Base-by-base conservation (phyloP, 2,888 invertebrate species). In the Cepaea hortensis region DNA sequence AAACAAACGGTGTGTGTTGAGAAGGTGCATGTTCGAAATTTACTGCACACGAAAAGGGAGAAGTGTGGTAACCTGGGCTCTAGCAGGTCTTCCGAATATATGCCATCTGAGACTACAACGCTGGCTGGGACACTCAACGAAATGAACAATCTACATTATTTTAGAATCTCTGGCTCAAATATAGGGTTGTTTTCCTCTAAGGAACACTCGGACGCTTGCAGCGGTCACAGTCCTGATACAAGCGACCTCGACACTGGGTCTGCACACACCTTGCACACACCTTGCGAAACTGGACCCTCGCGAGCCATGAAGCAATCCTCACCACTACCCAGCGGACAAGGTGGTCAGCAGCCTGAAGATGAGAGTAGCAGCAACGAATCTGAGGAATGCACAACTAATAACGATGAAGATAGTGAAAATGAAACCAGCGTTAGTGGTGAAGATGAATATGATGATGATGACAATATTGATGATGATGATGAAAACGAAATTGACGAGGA, bases 1-100 rank as follows among this genome's bases (percentile, higher is more conserved):
- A 76, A 75, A 46, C 86, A 86, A 23, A 86, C 81, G 18, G 86
- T 86, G 1, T 81, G 81, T 23, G 86, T 86, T 15, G 86, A 86
- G 20, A 86, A 82, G 61, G 70, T 86, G 4, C 86, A 86, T 70
- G 68, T 86, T n/a, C 18, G 62, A 46, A 86, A 86, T 20, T 46
- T 86, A 18, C 70, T 86, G 35, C 76, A 86, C 50, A 86, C 86
- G 11, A 86, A 70, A 46, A 46, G 86, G n/a, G 82, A 82, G 70
- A 76, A 81, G 20, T 86, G 85, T 48, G 85, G 85, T 0, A 81
- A 86, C 18, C 23, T 86, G 65, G 48, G 73, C 68, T 75, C 85
- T 4, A 86, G 81, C 50, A 80, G 85, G 18, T 62, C 81, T 6
- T 81, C 81, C 48, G 85, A 86, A 50, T 86, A 81, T 61, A 76